Percentiles rank a stretch among this genome's conserved stretches.
phyloP scores from a whole-genome alignment of 1,140 invertebrate species.

The Limonius californicus region DNA sequence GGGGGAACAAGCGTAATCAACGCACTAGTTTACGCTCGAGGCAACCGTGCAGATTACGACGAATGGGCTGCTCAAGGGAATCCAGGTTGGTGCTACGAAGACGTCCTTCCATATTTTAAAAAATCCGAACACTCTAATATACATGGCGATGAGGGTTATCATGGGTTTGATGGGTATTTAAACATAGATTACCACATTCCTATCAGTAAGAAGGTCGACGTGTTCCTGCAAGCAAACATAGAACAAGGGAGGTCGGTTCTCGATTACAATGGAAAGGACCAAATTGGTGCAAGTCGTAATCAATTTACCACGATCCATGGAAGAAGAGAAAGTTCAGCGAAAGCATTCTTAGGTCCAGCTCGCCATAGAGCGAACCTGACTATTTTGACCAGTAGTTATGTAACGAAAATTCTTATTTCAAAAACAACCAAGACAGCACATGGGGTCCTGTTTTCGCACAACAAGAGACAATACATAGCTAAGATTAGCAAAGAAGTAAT shows the following conservation, averaged over 20 bases:
- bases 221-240: conserved; percentile 16
- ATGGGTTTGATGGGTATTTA: conserved; percentile 5
- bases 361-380: conserved; percentile 50
- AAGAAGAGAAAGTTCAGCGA: conserved; percentile 50
- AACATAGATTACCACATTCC: conserved; percentile 16
- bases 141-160: conserved; percentile 5
- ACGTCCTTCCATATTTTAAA: conserved; percentile 58
- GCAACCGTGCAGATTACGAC: conserved; percentile 67
- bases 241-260: conserved; percentile 19
- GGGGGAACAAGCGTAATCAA: conserved; percentile 68
- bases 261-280: conserved; percentile 19
- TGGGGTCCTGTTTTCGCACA: conserved; percentile 55
- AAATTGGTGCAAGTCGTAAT: conserved; percentile 17
- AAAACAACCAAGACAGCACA: conserved; percentile 39
- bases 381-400: conserved; percentile 48
- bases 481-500: conserved; percentile 62
- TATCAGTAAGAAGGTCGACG: not conserved
- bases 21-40: conserved; percentile 70
- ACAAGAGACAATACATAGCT: conserved; percentile 45
- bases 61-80: conserved; percentile 61
- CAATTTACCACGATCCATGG: conserved; percentile 41
- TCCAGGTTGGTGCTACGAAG: conserved; percentile 61
- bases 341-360: conserved; percentile 50
- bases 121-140: conserved; percentile 49
- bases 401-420: conserved; percentile 38